Percentiles rank a stretch among this genome's conserved stretches.
phyloP scores from a whole-genome alignment of 2,797 vertebrate genomes.

The Dallia pectoralis region DNA sequence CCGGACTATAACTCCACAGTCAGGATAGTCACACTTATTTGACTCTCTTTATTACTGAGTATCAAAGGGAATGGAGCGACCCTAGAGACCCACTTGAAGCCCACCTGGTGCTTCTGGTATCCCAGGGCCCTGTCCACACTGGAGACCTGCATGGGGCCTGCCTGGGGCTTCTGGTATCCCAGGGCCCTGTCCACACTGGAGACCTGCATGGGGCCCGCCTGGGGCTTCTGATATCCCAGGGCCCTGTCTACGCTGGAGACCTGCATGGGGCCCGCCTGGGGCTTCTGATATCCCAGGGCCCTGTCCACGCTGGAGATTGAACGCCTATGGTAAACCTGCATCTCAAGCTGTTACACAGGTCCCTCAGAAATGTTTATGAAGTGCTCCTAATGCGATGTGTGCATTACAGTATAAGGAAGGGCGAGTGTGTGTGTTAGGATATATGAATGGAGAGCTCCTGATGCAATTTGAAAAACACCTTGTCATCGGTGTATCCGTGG shows the following conservation, averaged over 20 bases:
- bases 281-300: constrained; percentile 61
- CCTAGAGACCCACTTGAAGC: too few species aligned
- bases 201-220: too few species aligned
- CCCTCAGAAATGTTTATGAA: constrained; percentile 80
- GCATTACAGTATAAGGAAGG: too few species aligned
- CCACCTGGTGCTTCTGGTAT: constrained; percentile 64
- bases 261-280: too few species aligned
- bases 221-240: constrained; percentile 63
- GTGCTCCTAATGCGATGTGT: constrained; percentile 77
- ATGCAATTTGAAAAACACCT: constrained; percentile 80
- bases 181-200: constrained; percentile 65
- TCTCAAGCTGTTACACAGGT: constrained; percentile 77
- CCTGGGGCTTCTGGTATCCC: constrained; percentile 63
- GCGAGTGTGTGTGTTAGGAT: too few species aligned
- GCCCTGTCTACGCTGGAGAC: constrained; percentile 67
- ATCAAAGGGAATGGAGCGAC: constrained; percentile 69
- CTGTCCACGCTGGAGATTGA: constrained; percentile 69
- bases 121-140: constrained; percentile 61
- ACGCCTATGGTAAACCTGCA: constrained; percentile 61
- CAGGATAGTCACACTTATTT: constrained; percentile 33
- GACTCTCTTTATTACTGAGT: constrained; percentile 53
- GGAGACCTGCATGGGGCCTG: too few species aligned
- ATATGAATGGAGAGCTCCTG: constrained; percentile 79
- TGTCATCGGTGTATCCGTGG: constrained; percentile 64
- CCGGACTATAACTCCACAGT: constrained; percentile 49